Evolutionary conservation across 2,113 vertebrate genomes (phyloP).

Genomic region (Gyps fulvus): DNA sequence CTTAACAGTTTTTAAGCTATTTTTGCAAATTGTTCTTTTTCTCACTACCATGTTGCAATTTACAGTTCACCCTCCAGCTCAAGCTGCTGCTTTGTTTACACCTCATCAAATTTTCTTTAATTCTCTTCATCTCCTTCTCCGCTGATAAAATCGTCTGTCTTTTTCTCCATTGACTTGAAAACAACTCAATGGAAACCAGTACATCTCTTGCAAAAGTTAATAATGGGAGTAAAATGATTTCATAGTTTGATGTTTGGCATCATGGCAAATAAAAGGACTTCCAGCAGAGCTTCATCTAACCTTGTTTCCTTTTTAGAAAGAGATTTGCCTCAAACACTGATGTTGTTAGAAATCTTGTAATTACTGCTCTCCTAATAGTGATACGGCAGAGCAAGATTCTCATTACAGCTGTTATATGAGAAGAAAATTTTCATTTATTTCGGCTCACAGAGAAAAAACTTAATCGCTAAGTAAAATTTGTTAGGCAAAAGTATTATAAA

Average conservation of each 20-base stretch:
- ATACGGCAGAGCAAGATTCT: background rate
- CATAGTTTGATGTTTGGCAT: background rate
- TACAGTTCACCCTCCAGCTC: background rate
- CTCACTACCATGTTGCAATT: background rate
- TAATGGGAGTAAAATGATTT: background rate
- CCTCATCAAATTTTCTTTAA: background rate
- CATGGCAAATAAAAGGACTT: conserved; percentile 4
- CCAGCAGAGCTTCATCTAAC: background rate
- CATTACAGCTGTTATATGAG: background rate
- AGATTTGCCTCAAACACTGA: background rate
- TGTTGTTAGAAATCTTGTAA: conserved; percentile 1
- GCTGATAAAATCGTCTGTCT: background rate
- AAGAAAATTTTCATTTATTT: background rate
- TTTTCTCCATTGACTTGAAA: background rate
- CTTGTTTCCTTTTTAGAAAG: background rate
- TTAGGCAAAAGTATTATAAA: background rate
- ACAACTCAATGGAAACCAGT: background rate
- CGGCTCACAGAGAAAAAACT: background rate
- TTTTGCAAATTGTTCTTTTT: background rate
- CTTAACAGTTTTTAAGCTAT: background rate
- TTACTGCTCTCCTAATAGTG: background rate
- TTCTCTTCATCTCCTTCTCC: background rate
- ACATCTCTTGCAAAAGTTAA: background rate
- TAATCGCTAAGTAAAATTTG: background rate
- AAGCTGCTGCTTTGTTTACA: conserved; percentile 7